Base-by-base conservation (phyloP, 2,797 vertebrate species). In the Tachyglossus aculeatus region DNA sequence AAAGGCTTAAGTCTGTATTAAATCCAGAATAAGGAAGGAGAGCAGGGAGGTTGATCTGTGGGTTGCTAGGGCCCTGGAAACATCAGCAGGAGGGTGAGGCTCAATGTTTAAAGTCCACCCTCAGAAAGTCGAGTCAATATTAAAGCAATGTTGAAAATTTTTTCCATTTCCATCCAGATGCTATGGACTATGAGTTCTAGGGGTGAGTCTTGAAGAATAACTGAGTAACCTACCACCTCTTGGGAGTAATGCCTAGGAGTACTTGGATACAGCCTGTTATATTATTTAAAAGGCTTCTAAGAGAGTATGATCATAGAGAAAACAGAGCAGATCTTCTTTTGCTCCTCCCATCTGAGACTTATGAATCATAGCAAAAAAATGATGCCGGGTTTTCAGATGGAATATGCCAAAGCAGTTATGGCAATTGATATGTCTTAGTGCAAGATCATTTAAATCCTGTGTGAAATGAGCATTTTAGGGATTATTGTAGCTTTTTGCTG, bases 391-490 rank as follows among this genome's bases (percentile, higher is more conserved):
- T 68, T 64, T 69, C 68, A 63, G 36, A 57, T 55, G 60, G 52
- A 73, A 81, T 67, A 67, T 83, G 74, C 73, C 66, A 73, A 68
- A 80, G 64, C 48, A 39, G 62, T 63, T 74, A 71, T 75, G 80
- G 41, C 38, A 36, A 36, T 69, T 71, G 71, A n/a, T 58, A 40
- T 66, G 14, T 66, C 56, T 22, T 37, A 14, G 44, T 41, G 67
- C 58, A 70, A 16, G 18, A 16, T 27, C 19, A 25, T 51, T 75
- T 62, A 51, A 66, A 65, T 51, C 40, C 67, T 34, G 67, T 21
- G 4, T 39, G 41, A 53, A 54, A 43, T 77, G 40, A 53, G 3
- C 45, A 16, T 48, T 18, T 48, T 16, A 1, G 2, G 56, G 47
- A 39, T 27, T 48, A 4, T 15, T 16, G 16, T 50, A 14, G 3